Conservation (phyloP, 2,113 vertebrate genomes). For the Macrotus californicus region DNA sequence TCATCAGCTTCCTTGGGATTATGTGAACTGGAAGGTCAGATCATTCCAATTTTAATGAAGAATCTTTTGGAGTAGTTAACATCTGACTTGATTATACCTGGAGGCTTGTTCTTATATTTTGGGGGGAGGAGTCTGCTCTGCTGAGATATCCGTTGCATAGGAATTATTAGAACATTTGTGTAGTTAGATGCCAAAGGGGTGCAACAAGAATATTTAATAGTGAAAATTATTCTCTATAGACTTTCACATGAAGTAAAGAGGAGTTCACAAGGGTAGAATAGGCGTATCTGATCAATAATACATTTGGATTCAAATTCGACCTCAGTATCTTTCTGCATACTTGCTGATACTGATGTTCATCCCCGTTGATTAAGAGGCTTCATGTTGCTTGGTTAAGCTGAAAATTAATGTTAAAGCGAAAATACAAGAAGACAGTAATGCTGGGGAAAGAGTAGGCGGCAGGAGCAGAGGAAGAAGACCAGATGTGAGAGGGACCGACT, state of each 20-base stretch:
- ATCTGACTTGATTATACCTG: constrained; percentile 18
- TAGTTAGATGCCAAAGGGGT: constrained; percentile 7
- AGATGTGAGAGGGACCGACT: background rate
- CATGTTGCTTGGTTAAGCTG: background rate
- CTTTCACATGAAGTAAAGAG: constrained; percentile 28
- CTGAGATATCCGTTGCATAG: background rate
- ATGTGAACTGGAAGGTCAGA: background rate
- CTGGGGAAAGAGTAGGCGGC: background rate
- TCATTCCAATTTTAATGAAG: constrained; percentile 30
- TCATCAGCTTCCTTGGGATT: constrained; percentile 1
- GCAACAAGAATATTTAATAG: background rate
- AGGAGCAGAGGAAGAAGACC: background rate
- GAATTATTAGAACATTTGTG: constrained; percentile 49
- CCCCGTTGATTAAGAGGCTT: background rate
- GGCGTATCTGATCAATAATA: background rate
- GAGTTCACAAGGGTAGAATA: background rate
- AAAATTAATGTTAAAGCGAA: constrained; percentile 22
- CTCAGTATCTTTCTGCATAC: background rate
- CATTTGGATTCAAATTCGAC: background rate
- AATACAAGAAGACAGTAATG: background rate
- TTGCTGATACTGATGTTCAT: background rate
- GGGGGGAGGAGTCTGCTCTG: constrained; percentile 17
- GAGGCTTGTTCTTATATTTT: constrained; percentile 4
- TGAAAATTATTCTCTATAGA: background rate
- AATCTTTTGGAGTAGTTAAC: constrained; percentile 5